phyloP scores from a whole-genome alignment of 1,140 invertebrate species.

The Sogatella furcifera region DNA sequence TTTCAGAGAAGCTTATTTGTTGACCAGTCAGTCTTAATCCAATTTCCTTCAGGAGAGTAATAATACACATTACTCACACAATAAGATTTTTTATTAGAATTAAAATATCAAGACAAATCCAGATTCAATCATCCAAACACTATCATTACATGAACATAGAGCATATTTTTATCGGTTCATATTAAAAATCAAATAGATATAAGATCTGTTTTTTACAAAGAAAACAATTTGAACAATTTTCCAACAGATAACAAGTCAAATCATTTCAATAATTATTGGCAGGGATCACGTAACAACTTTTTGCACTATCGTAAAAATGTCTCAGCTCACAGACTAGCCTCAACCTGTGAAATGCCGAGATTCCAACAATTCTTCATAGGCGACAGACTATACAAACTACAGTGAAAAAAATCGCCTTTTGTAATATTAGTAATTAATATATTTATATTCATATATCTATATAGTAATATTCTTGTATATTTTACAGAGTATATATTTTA shows the following conservation, averaged over 20 bases:
- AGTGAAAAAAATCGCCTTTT: conserved; percentile 10
- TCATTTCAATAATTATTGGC: conserved; percentile 2
- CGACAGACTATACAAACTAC: conserved; percentile 15
- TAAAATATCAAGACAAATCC: conserved; percentile 11
- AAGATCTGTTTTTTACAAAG: background rate
- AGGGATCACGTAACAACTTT: conserved; percentile 6
- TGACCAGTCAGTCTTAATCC: too few relatives aligned
- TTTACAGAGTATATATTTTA: background rate
- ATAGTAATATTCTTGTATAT: background rate
- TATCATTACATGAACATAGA: conserved; percentile 1
- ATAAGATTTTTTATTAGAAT: conserved; percentile 14
- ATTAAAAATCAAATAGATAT: background rate
- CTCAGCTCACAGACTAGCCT: conserved; percentile 1
- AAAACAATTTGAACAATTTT: conserved; percentile 6
- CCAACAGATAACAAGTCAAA: conserved; percentile 7
- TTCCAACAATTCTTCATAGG: conserved; percentile 3
- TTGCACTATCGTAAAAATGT: background rate
- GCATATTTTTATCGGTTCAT: conserved; percentile 3
- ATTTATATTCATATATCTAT: background rate
- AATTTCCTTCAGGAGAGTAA: too few relatives aligned
- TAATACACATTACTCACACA: conserved; percentile 3
- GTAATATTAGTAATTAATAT: conserved; percentile 9
- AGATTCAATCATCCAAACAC: conserved; percentile 8
- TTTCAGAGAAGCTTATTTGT: too few relatives aligned
- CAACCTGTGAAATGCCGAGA: background rate